These are phyloP conservation scores for Junco hyemalis DNA, from an alignment of 2,113 vertebrate species.

Conservation along the genomic window DNA sequence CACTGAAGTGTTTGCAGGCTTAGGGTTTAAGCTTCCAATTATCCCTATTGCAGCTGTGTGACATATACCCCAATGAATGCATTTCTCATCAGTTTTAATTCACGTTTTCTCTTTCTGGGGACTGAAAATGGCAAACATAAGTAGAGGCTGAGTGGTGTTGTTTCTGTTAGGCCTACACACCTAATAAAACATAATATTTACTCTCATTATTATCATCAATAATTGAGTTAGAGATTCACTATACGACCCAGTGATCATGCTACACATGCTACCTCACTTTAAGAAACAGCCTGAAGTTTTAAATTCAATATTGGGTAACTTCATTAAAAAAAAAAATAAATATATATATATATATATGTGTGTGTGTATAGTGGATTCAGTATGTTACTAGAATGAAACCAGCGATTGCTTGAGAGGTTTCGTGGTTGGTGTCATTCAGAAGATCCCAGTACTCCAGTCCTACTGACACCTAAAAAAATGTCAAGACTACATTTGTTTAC, in stretches of 20 bases:
- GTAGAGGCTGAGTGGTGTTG: neutral
- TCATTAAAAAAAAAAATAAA: no score
- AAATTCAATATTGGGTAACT: neutral
- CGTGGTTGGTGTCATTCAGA: neutral
- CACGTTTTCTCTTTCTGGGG: neutral
- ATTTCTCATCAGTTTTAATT: constrained; percentile 45
- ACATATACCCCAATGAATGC: neutral
- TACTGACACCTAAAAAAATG: neutral
- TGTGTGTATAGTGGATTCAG: neutral
- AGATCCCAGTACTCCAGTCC: neutral
- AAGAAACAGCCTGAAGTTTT: neutral
- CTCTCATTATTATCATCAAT: neutral
- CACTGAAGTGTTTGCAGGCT: constrained; percentile 26
- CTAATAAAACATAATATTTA: constrained; percentile 30
- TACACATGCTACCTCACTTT: neutral
- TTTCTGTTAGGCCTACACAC: neutral
- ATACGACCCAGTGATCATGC: neutral
- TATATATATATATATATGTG: no score
- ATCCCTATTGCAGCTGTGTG: constrained; percentile 31
- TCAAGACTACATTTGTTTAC: neutral
- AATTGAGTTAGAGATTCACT: neutral
- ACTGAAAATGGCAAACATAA: constrained; percentile 16
- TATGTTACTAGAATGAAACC: neutral
- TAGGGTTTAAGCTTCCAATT: constrained; percentile 47
- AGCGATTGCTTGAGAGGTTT: neutral